Evolutionary conservation across 2,113 vertebrate genomes (phyloP), one percentile per base, ranked within the genome.

Genomic region (Sterna hirundo): DNA sequence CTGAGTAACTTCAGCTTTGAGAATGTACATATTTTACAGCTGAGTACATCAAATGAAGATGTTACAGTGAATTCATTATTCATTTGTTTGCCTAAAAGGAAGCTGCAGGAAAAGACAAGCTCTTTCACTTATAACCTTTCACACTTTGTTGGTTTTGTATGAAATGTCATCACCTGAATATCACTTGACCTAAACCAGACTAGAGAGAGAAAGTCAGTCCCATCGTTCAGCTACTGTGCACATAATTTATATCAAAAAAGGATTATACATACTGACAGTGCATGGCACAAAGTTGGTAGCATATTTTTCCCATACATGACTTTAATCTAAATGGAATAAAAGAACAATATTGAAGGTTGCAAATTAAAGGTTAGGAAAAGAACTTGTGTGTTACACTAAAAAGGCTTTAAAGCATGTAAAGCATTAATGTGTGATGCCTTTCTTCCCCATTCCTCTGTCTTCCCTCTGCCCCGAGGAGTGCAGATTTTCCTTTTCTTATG

Each of bases 1-100:
- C 83, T 96, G 77, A 86, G 15, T 96, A 84, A 87, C 66, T 88
- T 93, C 79, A 94, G 87, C 86, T 96, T 96, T 93, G 68, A 89
- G 58, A 96, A 93, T 30, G 82, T 91, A 90, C 46, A 10, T 96
- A 89, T 85, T 96, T 97, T 76, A 54, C 83, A 97, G 82, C 83
- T 92, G 84, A 97, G 58, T 51, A 92, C 83, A 74, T 93, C 68
- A 92, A 96, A 93, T 97, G 61, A 95, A 96, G 92, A 93, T 88
- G 89, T 94, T 95, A 87, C 68, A 92, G 61, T 77, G 71, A 96
- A 97, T 97, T 93, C 83, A 83, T 95, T 95, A 91, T 97, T 96
- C 70, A 83, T 94, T 95, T 94, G 47, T 90, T 97, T 93, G 64
- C 68, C 64, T 90, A 34, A 81, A 84, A 92, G 68, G 60, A 97